Conservation (phyloP, 2,888 invertebrate species). For the Xylota segnis region DNA sequence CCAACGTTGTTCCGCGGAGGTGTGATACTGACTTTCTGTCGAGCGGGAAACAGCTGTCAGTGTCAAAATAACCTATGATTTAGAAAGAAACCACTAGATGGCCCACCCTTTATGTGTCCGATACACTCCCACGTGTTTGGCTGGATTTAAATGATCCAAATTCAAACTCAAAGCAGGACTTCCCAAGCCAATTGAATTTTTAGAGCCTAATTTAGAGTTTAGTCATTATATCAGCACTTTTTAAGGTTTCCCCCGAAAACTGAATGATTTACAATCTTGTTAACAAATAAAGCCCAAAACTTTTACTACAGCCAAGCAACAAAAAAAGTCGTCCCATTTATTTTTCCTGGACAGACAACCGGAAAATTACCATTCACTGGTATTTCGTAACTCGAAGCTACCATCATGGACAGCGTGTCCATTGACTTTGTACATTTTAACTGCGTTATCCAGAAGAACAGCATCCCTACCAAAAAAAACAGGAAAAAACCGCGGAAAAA, state of each 20-base stretch:
- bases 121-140: too few species aligned
- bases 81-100: too few species aligned
- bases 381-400: conserved; percentile 28
- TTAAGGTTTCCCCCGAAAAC: conserved; percentile 17
- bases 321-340: conserved; percentile 54
- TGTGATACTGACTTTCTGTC: too few species aligned
- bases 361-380: conserved; percentile 69
- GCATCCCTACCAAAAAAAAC: conserved; percentile 4
- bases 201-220: not conserved
- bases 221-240: not conserved
- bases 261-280: conserved; percentile 44
- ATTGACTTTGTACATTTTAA: conserved; percentile 51
- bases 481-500: conserved; percentile 50
- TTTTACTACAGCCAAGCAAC: not conserved
- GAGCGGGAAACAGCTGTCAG: too few species aligned
- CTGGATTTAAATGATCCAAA: too few species aligned
- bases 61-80: too few species aligned
- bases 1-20: too few species aligned
- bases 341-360: conserved; percentile 62
- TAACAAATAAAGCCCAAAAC: conserved; percentile 34
- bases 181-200: not conserved
- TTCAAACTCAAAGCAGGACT: too few species aligned
- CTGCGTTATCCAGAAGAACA: conserved; percentile 23
- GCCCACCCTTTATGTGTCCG: too few species aligned
- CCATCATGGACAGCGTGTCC: conserved; percentile 23